Conservation (phyloP, 2,113 vertebrate genomes). For the Blennius ocellaris region DNA sequence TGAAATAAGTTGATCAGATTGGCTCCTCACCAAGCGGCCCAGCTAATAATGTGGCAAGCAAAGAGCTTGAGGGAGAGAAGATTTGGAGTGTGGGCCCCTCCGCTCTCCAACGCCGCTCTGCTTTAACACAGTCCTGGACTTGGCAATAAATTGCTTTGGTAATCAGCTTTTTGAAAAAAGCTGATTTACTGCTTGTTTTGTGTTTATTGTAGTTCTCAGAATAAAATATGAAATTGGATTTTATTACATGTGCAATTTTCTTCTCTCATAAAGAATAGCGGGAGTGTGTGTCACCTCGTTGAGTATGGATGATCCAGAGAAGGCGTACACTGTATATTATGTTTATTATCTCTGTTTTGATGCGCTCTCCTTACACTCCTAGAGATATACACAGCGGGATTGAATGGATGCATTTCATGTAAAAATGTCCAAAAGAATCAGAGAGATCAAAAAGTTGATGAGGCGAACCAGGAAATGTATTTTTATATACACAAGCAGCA, state of each 20-base stretch:
- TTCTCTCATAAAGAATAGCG: slow-evolving; percentile 74
- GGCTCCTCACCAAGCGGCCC: slow-evolving; percentile 80
- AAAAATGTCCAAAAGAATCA: slow-evolving; percentile 25
- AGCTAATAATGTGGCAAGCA: slow-evolving; percentile 88
- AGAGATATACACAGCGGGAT: slow-evolving; percentile 44
- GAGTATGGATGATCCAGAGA: slow-evolving; percentile 74
- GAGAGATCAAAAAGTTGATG: slow-evolving; percentile 20
- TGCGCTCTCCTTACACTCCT: slow-evolving; percentile 57
- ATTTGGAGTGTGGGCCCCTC: slow-evolving; percentile 77
- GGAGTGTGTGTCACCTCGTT: slow-evolving; percentile 72
- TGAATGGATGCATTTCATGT: slow-evolving; percentile 35
- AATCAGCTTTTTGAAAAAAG: slow-evolving; percentile 89
- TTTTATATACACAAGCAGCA: slow-evolving; percentile 20
- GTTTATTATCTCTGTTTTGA: slow-evolving; percentile 76
- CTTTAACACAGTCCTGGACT: slow-evolving; percentile 82
- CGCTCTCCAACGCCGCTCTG: slow-evolving; percentile 61
- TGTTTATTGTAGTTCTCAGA: slow-evolving; percentile 86
- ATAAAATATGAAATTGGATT: slow-evolving; percentile 87
- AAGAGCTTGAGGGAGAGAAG: slow-evolving; percentile 83
- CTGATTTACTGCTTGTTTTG: slow-evolving; percentile 88
- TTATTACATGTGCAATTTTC: slow-evolving; percentile 86
- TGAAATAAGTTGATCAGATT: slow-evolving; percentile 88
- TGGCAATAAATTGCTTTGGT: slow-evolving; percentile 87
- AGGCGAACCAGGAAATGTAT: slow-evolving; percentile 3
- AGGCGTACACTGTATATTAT: slow-evolving; percentile 74